Percentiles rank a stretch among this genome's conserved stretches.
These are phyloP conservation scores for Leucoma salicis DNA, from an alignment of 2,888 invertebrate species.

Conservation along the genomic window DNA sequence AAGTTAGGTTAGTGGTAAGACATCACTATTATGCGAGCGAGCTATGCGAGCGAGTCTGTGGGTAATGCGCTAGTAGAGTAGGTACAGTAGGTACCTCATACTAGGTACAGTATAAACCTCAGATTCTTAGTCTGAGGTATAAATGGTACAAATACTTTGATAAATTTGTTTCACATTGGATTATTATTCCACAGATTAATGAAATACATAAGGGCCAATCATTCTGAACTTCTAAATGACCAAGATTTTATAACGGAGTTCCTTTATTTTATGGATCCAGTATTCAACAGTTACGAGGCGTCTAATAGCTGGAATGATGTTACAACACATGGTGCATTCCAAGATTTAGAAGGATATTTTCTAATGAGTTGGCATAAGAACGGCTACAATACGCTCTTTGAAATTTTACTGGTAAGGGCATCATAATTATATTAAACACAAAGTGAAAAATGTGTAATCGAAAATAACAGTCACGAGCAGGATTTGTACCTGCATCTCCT, in stretches of 20 bases:
- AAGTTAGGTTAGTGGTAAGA: too few species aligned
- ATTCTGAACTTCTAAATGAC: conserved; percentile 41
- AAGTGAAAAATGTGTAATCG: too few species aligned
- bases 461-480: too few species aligned
- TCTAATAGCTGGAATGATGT: conserved; percentile 57
- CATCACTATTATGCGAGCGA: too few species aligned
- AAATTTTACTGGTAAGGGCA: conserved; percentile 43
- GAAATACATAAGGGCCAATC: conserved; percentile 37
- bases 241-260: conserved; percentile 42
- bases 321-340: conserved; percentile 37
- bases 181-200: conserved; percentile 32
- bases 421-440: too few species aligned
- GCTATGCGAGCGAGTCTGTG: too few species aligned
- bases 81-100: too few species aligned
- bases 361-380: conserved; percentile 52
- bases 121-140: too few species aligned
- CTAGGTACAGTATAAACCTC: too few species aligned
- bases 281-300: conserved; percentile 47
- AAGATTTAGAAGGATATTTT: conserved; percentile 43
- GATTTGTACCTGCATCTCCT: too few species aligned
- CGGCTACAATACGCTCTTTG: conserved; percentile 55
- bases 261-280: conserved; percentile 42
- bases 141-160: too few species aligned
- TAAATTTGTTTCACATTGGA: background rate
- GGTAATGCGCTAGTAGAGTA: too few species aligned